phyloP scores from a whole-genome alignment of 1,140 invertebrate genomes.

The Carposina sasakii region DNA sequence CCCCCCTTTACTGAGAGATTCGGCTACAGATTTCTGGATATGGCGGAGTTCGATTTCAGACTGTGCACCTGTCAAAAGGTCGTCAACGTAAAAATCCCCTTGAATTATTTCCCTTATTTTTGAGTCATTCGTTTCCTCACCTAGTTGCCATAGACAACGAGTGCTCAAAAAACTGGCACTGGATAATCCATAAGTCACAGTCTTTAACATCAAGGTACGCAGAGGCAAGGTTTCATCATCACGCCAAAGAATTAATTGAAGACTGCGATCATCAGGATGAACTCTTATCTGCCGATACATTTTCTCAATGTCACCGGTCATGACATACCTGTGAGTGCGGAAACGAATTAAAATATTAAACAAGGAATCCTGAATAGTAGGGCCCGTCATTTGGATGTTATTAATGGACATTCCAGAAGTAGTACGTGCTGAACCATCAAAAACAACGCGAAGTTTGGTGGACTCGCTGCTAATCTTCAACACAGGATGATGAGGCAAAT shows the following conservation, averaged over 20 bases:
- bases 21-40: neutral
- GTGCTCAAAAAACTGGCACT: neutral
- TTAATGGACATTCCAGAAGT: constrained; percentile 35
- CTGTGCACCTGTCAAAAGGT: neutral
- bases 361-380: constrained; percentile 42
- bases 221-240: constrained; percentile 7
- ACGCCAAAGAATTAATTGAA: constrained; percentile 45
- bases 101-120: neutral
- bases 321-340: constrained; percentile 24
- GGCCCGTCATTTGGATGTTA: constrained; percentile 31
- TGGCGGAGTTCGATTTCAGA: neutral
- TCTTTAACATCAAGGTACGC: constrained; percentile 1
- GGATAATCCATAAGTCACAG: neutral
- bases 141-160: constrained; percentile 2
- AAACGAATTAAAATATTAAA: constrained; percentile 39
- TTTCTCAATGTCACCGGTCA: constrained; percentile 42
- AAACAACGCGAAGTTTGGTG: neutral
- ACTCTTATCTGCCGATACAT: constrained; percentile 51
- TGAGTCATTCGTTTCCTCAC: neutral
- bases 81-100: neutral
- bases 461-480: neutral
- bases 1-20: neutral
- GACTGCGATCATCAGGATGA: constrained; percentile 21
- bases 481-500: constrained; percentile 4
- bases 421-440: constrained; percentile 7